Evolutionary conservation across 2,888 invertebrate species (phyloP).

Genomic region (Drosophila suboccidentalis): DNA sequence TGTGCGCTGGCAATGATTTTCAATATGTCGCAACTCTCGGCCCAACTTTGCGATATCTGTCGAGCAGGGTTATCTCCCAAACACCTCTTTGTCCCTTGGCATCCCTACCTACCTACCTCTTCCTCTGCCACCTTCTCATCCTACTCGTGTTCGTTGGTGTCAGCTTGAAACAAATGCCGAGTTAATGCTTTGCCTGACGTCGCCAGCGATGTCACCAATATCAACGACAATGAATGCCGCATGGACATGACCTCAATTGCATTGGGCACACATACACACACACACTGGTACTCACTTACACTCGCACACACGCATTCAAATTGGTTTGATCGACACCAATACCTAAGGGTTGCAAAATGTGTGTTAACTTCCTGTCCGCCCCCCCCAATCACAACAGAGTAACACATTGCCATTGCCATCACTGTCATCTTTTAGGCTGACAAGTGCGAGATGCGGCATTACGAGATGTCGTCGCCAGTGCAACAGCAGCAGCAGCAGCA

Average conservation of each 20-base stretch:
- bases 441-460: constrained; percentile 72
- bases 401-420: constrained; percentile 63
- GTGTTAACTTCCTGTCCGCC: constrained; percentile 43
- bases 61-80: constrained; percentile 32
- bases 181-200: constrained; percentile 74
- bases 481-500: constrained; percentile 21
- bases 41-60: constrained; percentile 60
- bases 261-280: constrained; percentile 46
- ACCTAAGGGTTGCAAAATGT: constrained; percentile 68
- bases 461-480: constrained; percentile 59
- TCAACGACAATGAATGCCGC: constrained; percentile 75
- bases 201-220: constrained; percentile 47
- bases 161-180: constrained; percentile 78
- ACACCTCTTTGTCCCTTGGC: not conserved
- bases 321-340: constrained; percentile 80
- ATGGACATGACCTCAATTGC: constrained; percentile 83
- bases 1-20: constrained; percentile 71
- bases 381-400: constrained; percentile 28
- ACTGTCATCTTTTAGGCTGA: constrained; percentile 79
- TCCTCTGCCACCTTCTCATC: constrained; percentile 1
- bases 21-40: constrained; percentile 78
- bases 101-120: not conserved
- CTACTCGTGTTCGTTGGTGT: not conserved
- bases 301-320: constrained; percentile 28
- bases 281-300: constrained; percentile 6